Evolutionary conservation across 2,888 invertebrate genomes (phyloP), one percentile per base, ranked within the genome.

Genomic region (Peribatodes rhomboidaria): DNA sequence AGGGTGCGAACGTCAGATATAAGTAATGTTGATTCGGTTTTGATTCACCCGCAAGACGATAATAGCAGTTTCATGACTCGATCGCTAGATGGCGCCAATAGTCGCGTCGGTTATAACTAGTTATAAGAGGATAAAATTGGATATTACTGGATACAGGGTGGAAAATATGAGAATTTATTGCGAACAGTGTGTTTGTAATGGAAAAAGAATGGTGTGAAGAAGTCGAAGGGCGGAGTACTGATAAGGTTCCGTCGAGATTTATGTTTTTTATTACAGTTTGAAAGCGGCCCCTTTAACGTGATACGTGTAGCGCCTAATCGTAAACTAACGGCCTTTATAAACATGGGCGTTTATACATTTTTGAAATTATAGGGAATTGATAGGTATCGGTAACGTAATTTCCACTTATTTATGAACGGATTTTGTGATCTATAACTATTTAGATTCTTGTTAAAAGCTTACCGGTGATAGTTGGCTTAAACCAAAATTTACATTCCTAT

Each of bases 1-100:
- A 89, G 90, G 88, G 90, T 87, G 84, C 77, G 81, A 83, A 83
- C 75, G 84, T 82, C 86, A 84, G 85, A 88, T 87, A 87, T 90
- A 90, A 89, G 86, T 85, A 83, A 90, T 89, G 90, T 85, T 91
- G 90, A 93, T 92, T 90, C 87, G 82, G 77, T 87, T 92, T 92
- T 90, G 90, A 92, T 92, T 89, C 82, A 83, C 86, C 85, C 86
- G 76, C 84, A 77, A 79, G 70, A 78, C 83, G 86, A 90, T 91
- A 89, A 91, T 89, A 85, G 82, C 81, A 83, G 83, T 89, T 90
- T 90, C 82, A 90, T 89, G 85, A 90, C 82, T 83, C 79, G 78
- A 80, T 78, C 77, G 76, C 81, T 83, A 82, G 81, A 82, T 86
- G 79, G 72, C 79, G 80, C 72, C 74, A 75, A 72, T 68, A 71